phyloP scores from a whole-genome alignment of 2,797 vertebrate genomes.

The Pantherophis vulpinus region DNA sequence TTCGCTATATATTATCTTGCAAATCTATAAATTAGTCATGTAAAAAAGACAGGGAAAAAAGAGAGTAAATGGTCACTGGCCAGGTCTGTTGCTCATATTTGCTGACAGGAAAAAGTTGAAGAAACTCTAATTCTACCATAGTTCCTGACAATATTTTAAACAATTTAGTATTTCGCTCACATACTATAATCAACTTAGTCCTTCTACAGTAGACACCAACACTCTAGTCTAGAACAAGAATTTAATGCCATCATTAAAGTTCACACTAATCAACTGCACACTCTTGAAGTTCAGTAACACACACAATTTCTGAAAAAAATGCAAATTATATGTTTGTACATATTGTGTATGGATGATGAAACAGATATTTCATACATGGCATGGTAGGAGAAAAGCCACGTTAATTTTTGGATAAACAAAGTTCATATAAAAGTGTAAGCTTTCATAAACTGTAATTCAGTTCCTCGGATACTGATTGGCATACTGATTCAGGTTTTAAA shows the following conservation, averaged over 20 bases:
- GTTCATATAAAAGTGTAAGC: not conserved
- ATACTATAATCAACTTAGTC: not conserved
- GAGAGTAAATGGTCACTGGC: not conserved
- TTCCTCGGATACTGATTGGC: not conserved
- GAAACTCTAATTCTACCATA: not conserved
- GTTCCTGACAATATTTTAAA: not conserved
- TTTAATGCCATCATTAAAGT: not conserved
- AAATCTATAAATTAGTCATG: slow-evolving; percentile 4
- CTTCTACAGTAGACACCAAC: not conserved
- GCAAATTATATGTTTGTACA: not conserved
- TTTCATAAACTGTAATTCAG: not conserved
- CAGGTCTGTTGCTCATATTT: slow-evolving; percentile 25
- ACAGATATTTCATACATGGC: not conserved
- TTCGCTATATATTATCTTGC: slow-evolving; percentile 11
- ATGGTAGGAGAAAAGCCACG: not conserved
- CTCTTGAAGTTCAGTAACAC: not conserved
- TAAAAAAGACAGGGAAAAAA: slow-evolving; percentile 10
- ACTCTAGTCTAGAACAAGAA: not conserved
- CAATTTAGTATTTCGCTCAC: not conserved
- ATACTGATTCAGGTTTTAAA: not conserved
- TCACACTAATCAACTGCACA: not conserved
- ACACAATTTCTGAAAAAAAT: not conserved
- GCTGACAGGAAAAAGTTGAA: slow-evolving; percentile 24
- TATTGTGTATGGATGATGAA: not conserved
- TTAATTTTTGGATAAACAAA: not conserved